Conservation (phyloP, 2,797 vertebrate genomes). For the Microchirus variegatus region DNA sequence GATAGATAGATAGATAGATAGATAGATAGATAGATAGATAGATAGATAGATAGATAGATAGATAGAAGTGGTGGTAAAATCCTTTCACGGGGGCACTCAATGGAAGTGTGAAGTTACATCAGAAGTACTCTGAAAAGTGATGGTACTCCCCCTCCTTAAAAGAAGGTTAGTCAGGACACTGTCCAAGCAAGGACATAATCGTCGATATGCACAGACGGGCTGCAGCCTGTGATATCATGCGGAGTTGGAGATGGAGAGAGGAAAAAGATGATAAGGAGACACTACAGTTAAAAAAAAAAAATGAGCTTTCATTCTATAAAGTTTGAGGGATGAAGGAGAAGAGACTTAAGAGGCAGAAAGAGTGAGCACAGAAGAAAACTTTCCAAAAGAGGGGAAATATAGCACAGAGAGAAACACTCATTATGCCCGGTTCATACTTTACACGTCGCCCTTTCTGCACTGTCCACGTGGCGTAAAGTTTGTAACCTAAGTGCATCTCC, state of each 20-base stretch:
- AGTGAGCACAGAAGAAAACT: neutral
- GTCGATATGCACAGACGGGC: conserved; percentile 37
- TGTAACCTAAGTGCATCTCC: too few species aligned
- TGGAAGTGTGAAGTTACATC: conserved; percentile 36
- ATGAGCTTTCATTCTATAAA: neutral
- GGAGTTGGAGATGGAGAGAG: conserved; percentile 12
- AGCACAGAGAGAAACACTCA: too few species aligned
- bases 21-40: too few species aligned
- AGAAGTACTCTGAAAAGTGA: conserved; percentile 37
- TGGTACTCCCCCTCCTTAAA: conserved; percentile 21
- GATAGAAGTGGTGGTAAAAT: too few species aligned
- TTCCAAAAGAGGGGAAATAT: too few species aligned
- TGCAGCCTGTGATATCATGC: conserved; percentile 48
- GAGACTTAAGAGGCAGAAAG: neutral
- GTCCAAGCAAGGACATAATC: conserved; percentile 49
- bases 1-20: too few species aligned
- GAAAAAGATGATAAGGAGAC: neutral
- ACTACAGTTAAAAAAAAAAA: neutral
- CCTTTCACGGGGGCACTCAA: conserved; percentile 17
- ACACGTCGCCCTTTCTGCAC: too few species aligned
- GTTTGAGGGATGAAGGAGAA: conserved; percentile 10
- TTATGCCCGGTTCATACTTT: too few species aligned
- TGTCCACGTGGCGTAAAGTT: too few species aligned
- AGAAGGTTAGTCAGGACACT: conserved; percentile 21
- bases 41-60: too few species aligned